phyloP scores from a whole-genome alignment of 2,797 vertebrate species.

The Streptopelia turtur region DNA sequence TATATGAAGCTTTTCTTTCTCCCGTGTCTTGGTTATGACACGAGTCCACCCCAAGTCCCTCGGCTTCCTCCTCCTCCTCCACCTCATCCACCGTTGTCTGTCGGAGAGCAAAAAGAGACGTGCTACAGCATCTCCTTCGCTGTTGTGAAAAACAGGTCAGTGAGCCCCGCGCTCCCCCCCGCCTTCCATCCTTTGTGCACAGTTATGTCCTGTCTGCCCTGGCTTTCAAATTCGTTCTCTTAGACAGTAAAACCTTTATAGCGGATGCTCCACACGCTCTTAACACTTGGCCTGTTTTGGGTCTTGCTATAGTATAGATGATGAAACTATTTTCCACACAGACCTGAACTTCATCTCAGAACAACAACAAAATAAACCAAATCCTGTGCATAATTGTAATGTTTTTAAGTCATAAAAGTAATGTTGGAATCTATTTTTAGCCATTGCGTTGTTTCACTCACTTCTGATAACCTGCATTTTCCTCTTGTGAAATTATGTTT shows the following conservation, averaged over 20 bases:
- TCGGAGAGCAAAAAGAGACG: background rate
- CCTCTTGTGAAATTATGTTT: slow-evolving; percentile 47
- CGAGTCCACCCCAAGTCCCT: background rate
- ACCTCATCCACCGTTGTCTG: background rate
- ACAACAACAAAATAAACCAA: background rate
- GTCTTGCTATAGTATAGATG: background rate
- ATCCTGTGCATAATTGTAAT: background rate
- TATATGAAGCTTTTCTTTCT: background rate
- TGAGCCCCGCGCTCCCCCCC: background rate
- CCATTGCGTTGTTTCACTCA: slow-evolving; percentile 41
- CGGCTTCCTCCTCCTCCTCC: background rate
- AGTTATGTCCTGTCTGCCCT: slow-evolving; percentile 6
- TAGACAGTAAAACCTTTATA: background rate
- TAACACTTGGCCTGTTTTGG: background rate
- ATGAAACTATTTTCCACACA: background rate
- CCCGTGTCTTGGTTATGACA: background rate
- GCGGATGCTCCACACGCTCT: background rate
- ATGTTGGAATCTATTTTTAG: slow-evolving; percentile 31
- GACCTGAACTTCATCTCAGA: background rate
- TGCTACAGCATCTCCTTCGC: background rate
- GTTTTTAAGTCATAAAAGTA: slow-evolving; percentile 22
- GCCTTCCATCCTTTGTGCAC: background rate
- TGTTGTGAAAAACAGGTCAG: slow-evolving; percentile 17
- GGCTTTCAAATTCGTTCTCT: background rate
- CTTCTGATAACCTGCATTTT: slow-evolving; percentile 49